These are phyloP conservation scores for Carlito syrichta DNA, from an alignment of 2,113 vertebrate genomes.

Conservation along the genomic window DNA sequence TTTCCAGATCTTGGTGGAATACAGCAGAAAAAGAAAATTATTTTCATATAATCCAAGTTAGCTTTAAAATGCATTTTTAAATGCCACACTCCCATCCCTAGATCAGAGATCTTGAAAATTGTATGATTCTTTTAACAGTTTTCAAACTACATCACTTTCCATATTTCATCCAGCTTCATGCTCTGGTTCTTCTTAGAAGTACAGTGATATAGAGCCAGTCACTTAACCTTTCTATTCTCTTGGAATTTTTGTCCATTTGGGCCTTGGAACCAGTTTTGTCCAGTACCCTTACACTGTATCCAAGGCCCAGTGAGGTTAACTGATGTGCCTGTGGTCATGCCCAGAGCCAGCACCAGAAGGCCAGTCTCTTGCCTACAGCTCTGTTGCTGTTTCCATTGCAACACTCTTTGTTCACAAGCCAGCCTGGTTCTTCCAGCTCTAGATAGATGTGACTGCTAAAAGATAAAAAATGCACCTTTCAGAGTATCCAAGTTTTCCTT, in stretches of 20 bases:
- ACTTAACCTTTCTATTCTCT: constrained; percentile 44
- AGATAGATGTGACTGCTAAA: not conserved
- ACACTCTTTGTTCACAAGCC: not conserved
- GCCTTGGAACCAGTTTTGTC: not conserved
- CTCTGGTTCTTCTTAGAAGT: constrained; percentile 53
- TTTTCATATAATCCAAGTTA: constrained; percentile 60
- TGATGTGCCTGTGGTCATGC: not conserved
- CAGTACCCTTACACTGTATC: not conserved
- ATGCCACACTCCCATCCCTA: constrained; percentile 17
- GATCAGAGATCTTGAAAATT: constrained; percentile 34
- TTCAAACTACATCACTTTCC: constrained; percentile 43
- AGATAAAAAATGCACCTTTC: not conserved
- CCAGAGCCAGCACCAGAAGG: not conserved
- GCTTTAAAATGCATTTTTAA: constrained; percentile 51
- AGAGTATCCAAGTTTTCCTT: not conserved
- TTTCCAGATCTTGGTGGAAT: constrained; percentile 68
- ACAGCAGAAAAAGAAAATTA: constrained; percentile 60
- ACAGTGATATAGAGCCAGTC: not conserved
- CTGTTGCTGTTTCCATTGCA: not conserved
- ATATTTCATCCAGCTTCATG: constrained; percentile 30
- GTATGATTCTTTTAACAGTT: constrained; percentile 51
- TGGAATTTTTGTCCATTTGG: constrained; percentile 8
- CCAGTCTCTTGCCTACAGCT: not conserved
- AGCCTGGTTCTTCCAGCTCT: not conserved
- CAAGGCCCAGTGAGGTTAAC: not conserved